Percentiles rank a stretch among this genome's conserved stretches.
phyloP scores from a whole-genome alignment of 2,888 invertebrate genomes.

The Nomada ferruginata region DNA sequence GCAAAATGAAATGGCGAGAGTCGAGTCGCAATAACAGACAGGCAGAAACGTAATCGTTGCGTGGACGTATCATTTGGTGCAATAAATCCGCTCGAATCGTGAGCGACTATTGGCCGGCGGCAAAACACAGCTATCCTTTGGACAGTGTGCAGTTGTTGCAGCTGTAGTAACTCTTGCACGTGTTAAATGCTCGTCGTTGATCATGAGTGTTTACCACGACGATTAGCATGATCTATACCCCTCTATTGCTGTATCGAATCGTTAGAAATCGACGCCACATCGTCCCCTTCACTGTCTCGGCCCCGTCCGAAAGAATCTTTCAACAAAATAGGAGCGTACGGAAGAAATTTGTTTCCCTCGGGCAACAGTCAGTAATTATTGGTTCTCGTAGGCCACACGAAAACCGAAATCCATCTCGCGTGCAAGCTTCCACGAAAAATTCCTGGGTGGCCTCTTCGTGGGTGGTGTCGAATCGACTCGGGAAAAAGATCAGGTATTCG shows the following conservation, averaged over 20 bases:
- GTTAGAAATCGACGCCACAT: slow-evolving; percentile 7
- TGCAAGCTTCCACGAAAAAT: slow-evolving; percentile 50
- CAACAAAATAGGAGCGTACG: too few relatives aligned
- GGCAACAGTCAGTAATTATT: too few relatives aligned
- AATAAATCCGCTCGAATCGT: slow-evolving; percentile 65
- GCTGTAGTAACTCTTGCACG: slow-evolving; percentile 39
- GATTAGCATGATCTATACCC: slow-evolving; percentile 52
- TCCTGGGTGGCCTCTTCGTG: slow-evolving; percentile 58
- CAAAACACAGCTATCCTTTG: slow-evolving; percentile 50
- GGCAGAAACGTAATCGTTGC: slow-evolving; percentile 54
- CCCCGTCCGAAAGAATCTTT: too few relatives aligned
- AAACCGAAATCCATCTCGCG: slow-evolving; percentile 30
- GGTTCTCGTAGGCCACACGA: too few relatives aligned
- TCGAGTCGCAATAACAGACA: slow-evolving; percentile 29
- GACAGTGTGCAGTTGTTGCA: slow-evolving; percentile 53
- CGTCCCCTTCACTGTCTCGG: background rate
- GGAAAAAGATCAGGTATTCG: background rate
- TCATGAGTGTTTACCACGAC: slow-evolving; percentile 35
- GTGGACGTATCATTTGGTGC: slow-evolving; percentile 66
- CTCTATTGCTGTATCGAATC: slow-evolving; percentile 34
- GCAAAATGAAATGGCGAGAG: slow-evolving; percentile 36
- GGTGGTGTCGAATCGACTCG: slow-evolving; percentile 23
- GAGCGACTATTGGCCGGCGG: slow-evolving; percentile 56
- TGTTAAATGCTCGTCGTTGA: slow-evolving; percentile 57
- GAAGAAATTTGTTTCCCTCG: too few relatives aligned